Evolutionary conservation across 2,113 vertebrate genomes (phyloP), one percentile per base, ranked within the genome.

Genomic region (Phodopus roborovskii): DNA sequence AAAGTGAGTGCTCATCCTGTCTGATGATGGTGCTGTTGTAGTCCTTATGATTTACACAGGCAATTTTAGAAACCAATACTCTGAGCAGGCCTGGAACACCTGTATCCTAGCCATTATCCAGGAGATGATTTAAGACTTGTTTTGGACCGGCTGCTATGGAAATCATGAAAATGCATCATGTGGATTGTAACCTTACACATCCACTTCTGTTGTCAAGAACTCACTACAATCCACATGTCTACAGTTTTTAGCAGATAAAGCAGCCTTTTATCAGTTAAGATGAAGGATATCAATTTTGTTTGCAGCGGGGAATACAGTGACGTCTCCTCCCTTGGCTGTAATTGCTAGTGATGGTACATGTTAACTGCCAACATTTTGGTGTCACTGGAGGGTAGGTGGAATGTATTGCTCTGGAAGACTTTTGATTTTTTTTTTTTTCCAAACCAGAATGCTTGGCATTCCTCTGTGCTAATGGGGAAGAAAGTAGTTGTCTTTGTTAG

Each of bases 1-100:
- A 56, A 53, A 92, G 73, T 62, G 16, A 22, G 42, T 12, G 24
- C 24, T 66, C n/a, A n/a, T 83, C 24, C 74, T 24, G 36, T 28
- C 84, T 81, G n/a, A 87, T 86, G 39, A 89, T 53, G 64, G 91
- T 90, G 94, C 81, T 78, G 85, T 89, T 92, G 56, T 94, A 91
- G 68, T 60, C 36, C 64, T 60, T 48, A 50, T 97, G 97, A 97
- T 97, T 98, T 97, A 98, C 91, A 95, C 90, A 58, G 36, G 94
- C 95, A 91, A 96, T 98, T 97, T 97, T 94, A 91, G 96, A 97
- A 97, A 95, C 93, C 92, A 89, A 94, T 88, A 64, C 88, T 70
- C 56, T 17, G 2, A 87, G 64, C 36, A 85, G 71, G 77, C 56
- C 48, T 26, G 78, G 84, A 91, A 94, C 22, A 56, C 91, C 78